phyloP scores from a whole-genome alignment of 92 coral and sea anemone genomes.

The Metridium senile region DNA sequence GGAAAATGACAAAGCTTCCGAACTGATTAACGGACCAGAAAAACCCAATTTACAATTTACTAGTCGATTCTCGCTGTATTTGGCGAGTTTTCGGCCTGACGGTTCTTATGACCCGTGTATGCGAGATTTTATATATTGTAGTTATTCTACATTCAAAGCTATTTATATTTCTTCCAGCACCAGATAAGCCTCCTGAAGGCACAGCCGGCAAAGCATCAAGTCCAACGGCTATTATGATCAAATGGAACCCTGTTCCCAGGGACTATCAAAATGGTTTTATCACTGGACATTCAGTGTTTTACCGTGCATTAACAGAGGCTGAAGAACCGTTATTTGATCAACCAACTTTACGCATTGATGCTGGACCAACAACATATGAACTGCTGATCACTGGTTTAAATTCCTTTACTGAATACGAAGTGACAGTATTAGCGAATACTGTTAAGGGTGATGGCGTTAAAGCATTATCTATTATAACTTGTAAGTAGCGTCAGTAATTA shows the following conservation, averaged over 20 bases:
- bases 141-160: no score
- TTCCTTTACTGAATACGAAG: constrained; percentile 24
- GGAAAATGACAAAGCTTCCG: no score
- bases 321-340: constrained; percentile 16
- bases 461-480: constrained; percentile 6
- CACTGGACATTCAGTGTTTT: constrained; percentile 27
- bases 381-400: constrained; percentile 13
- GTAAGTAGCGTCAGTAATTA: constrained; percentile 11
- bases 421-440: constrained; percentile 30
- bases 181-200: constrained; percentile 33
- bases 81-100: no score
- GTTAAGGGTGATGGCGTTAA: constrained; percentile 34
- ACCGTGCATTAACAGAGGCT: constrained; percentile 30
- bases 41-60: no score
- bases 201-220: constrained; percentile 4
- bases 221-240: constrained; percentile 29
- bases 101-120: no score
- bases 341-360: constrained; percentile 1
- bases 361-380: constrained; percentile 16
- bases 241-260: constrained; percentile 40
- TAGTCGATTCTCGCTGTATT: no score
- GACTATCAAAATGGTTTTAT: constrained; percentile 45
- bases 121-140: no score
- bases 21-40: no score
- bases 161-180: constrained; percentile 15